Evolutionary conservation across 2,888 invertebrate genomes (phyloP).

Genomic region (Serrognathus titanus): DNA sequence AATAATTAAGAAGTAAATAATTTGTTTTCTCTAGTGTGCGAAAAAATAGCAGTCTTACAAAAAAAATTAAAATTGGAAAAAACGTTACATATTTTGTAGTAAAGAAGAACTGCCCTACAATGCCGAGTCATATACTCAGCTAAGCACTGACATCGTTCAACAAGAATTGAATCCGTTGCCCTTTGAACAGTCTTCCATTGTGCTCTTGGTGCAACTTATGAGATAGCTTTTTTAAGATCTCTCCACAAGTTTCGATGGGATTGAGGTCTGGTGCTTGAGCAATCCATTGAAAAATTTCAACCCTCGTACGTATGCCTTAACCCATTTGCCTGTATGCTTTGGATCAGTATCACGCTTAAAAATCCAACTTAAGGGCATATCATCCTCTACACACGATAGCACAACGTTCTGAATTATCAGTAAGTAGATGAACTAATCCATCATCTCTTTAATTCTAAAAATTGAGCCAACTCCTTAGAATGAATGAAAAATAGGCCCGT

Average conservation of each 20-base stretch:
- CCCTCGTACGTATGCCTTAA: not conserved
- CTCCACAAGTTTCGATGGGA: conserved; percentile 5
- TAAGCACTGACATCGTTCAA: too few species aligned
- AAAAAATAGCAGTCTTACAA: too few species aligned
- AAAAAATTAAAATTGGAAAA: too few species aligned
- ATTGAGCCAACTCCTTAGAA: not conserved
- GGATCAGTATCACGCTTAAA: conserved; percentile 11
- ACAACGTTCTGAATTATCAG: not conserved
- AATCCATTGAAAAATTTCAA: conserved; percentile 3
- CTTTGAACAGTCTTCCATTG: too few species aligned
- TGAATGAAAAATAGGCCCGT: not conserved
- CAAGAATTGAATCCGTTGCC: too few species aligned
- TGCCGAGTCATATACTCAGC: too few species aligned
- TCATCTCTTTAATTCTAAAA: conserved; percentile 1
- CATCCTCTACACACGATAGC: conserved; percentile 1
- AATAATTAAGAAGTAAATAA: too few species aligned
- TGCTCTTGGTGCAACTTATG: too few species aligned
- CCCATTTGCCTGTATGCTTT: conserved; percentile 7
- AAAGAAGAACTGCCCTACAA: too few species aligned
- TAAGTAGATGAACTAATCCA: conserved; percentile 3
- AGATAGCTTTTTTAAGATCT: not conserved
- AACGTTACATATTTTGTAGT: too few species aligned
- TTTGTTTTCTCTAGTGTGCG: too few species aligned
- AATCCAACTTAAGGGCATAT: conserved; percentile 7
- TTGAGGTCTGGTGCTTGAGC: not conserved